Evolutionary conservation across 2,888 invertebrate species (phyloP), one percentile per base, ranked within the genome.

Genomic region (Oscheius sp.): DNA sequence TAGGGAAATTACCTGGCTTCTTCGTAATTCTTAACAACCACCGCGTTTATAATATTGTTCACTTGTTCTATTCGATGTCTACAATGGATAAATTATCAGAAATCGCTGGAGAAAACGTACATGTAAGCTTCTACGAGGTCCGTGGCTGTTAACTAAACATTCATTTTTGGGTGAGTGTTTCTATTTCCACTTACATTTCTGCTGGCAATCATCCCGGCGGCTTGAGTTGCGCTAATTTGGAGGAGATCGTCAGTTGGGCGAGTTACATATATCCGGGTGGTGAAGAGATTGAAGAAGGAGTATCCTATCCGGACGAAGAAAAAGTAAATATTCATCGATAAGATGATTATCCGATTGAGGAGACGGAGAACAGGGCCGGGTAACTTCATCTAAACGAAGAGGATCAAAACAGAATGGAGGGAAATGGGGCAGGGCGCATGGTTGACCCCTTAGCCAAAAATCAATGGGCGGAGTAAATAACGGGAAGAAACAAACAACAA

Each of bases 161-260:
- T 1, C 41, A 1, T 27, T 16, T 69, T n/a, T n/a, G 7, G 21
- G 7, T 27, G 41, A 25, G 7, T 29, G 21, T 2, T n/a, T 43
- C 35, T 13, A 55, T 13, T 9, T 13, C 6, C 23, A n/a, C 58
- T 16, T 41, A 89, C 90, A 87, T 90, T 85, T 76, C 88, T 84
- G n/a, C 78, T 80, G 46, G 89, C 82, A 46, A 90, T 90, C 81
- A 88, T 88, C 55, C 81, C 81, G 1, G 89, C 88, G 27, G 90
- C 83, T 78, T 80, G 56, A 3, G 85, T 85, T 6, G 89, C 90
- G 75, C 88, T 87, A 58, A 87, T 84, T 35, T 89, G 80, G 29
- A 90, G 86, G 0, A 90, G 77, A 13, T 86, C 85, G 77, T 89
- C 85, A n/a, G 81, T 78, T 1, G 89, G 87, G 53, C 82, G 81